Evolutionary conservation across 35 echinoderm and acorn worm species (phyloP).

Genomic region (Ptychodera flava): DNA sequence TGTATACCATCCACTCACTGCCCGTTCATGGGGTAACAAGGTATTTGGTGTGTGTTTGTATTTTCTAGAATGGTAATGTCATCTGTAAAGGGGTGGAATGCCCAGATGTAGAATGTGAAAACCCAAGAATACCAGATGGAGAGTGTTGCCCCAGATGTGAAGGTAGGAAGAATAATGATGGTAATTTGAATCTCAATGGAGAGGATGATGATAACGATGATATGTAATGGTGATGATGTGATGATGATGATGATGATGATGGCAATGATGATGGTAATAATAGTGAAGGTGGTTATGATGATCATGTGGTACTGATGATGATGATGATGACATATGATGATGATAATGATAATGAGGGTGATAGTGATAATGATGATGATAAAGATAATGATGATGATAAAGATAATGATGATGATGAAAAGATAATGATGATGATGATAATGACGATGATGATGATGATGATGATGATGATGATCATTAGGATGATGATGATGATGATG

Average conservation of each 20-base stretch:
- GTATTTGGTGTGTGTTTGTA: slow-evolving; percentile 16
- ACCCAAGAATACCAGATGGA: slow-evolving; percentile 41
- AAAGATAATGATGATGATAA: neutral
- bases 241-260: neutral
- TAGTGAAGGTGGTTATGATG: neutral
- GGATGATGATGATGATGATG: neutral
- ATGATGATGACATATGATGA: neutral
- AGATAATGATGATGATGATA: neutral
- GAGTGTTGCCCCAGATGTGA: slow-evolving; percentile 78
- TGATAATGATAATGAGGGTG: neutral
- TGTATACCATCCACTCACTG: too few species aligned
- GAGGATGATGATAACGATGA: neutral
- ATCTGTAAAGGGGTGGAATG: slow-evolving; percentile 46
- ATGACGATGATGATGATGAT: neutral
- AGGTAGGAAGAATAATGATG: slow-evolving; percentile 33
- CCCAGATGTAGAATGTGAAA: slow-evolving; percentile 31
- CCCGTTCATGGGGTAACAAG: too few species aligned
- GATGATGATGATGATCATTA: neutral
- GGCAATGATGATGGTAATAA: neutral
- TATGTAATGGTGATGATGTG: neutral
- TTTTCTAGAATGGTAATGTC: slow-evolving; percentile 68
- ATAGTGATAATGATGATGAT: neutral
- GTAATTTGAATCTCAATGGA: neutral
- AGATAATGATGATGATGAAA: neutral
- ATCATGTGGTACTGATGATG: neutral